These are phyloP conservation scores for Corynorhinus townsendii DNA, from an alignment of 2,113 vertebrate species.

Conservation along the genomic window DNA sequence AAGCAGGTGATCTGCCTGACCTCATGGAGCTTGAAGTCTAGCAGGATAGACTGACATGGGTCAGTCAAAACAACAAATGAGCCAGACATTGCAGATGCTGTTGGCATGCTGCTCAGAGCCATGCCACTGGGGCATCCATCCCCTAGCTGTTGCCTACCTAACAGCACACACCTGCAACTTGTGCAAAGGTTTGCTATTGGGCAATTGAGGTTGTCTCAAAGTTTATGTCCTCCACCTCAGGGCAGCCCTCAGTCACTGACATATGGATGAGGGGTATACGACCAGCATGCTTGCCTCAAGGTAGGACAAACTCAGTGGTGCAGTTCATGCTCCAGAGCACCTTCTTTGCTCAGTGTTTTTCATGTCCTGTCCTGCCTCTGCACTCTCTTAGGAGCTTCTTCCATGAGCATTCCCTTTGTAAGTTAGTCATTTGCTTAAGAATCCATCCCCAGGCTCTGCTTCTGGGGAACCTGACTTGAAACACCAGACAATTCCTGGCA, in stretches of 20 bases:
- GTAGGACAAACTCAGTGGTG: neutral
- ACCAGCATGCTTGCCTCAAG: neutral
- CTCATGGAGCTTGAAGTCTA: neutral
- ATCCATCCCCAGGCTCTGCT: neutral
- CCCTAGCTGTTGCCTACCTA: neutral
- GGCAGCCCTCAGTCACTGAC: neutral
- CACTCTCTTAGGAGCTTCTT: neutral
- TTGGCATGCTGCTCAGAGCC: neutral
- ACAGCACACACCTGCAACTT: neutral
- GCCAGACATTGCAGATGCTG: neutral
- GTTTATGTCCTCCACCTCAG: accelerated
- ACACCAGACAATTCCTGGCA: neutral
- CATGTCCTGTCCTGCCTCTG: neutral
- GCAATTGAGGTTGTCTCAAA: neutral
- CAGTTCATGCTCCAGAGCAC: neutral
- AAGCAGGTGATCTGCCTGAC: neutral
- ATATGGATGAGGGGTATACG: too few species aligned
- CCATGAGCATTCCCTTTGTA: neutral
- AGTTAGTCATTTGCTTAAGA: neutral
- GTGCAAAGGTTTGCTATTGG: neutral
- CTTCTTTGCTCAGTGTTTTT: neutral
- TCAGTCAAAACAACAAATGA: neutral
- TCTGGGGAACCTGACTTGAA: neutral
- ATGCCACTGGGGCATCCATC: too few species aligned
- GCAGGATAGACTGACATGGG: neutral